phyloP scores from a whole-genome alignment of 1,140 invertebrate genomes.

The Coptotermes formosanus region DNA sequence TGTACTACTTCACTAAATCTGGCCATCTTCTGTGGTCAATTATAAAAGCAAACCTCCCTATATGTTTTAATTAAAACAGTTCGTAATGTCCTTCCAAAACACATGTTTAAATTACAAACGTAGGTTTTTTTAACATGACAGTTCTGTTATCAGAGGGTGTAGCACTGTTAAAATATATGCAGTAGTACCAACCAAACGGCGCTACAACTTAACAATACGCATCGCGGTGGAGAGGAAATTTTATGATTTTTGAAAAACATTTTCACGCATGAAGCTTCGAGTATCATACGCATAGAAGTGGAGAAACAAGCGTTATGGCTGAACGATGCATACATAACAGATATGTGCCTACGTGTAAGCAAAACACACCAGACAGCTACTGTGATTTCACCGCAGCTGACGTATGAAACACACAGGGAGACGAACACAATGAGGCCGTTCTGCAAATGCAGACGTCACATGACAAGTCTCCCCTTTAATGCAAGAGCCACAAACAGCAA shows the following conservation, averaged over 20 bases:
- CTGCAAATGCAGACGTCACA: background rate
- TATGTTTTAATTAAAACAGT: slow-evolving; percentile 8
- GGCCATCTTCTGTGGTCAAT: background rate
- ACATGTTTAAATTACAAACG: slow-evolving; percentile 17
- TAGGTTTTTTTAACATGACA: background rate
- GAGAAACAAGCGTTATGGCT: background rate
- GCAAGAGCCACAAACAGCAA: background rate
- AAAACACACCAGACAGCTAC: background rate
- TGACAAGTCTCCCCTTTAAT: background rate
- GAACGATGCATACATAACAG: slow-evolving; percentile 1
- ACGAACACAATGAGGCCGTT: background rate
- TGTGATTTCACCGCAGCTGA: background rate
- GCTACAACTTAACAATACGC: background rate
- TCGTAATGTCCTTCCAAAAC: background rate
- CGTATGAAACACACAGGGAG: background rate
- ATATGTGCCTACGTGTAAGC: background rate
- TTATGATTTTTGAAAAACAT: background rate
- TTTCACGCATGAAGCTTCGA: background rate
- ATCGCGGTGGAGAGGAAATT: background rate
- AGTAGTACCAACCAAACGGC: background rate
- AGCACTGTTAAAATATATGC: background rate
- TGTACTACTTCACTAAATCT: background rate
- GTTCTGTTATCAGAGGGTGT: background rate
- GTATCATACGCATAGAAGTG: background rate
- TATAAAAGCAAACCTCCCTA: background rate